phyloP scores from a whole-genome alignment of 2,888 invertebrate genomes.

The Drosophila histrio region DNA sequence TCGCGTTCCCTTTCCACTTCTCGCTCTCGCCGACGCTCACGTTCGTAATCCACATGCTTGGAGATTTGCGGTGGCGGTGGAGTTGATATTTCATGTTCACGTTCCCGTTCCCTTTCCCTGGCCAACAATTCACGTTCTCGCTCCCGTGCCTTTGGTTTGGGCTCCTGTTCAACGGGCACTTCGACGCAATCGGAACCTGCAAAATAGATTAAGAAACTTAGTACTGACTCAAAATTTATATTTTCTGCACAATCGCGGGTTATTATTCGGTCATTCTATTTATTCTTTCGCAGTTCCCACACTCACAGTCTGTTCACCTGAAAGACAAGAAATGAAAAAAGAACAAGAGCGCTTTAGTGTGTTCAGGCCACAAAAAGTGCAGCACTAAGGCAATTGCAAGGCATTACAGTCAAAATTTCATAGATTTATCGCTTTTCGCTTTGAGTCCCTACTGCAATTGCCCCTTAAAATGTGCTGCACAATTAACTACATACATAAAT shows the following conservation, averaged over 20 bases:
- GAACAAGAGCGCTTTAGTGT: slow-evolving; percentile 74
- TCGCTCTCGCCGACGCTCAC: slow-evolving; percentile 55
- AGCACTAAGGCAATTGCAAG: slow-evolving; percentile 65
- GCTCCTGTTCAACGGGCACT: slow-evolving; percentile 79
- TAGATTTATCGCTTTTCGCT: slow-evolving; percentile 65
- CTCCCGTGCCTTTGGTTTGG: neutral
- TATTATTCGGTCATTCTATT: neutral
- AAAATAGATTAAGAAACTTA: slow-evolving; percentile 56
- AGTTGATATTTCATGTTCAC: slow-evolving; percentile 51
- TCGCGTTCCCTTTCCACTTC: slow-evolving; percentile 63
- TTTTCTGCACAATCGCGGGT: slow-evolving; percentile 15
- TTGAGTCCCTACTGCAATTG: slow-evolving; percentile 39
- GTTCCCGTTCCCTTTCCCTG: slow-evolving; percentile 41
- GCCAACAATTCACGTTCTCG: slow-evolving; percentile 14
- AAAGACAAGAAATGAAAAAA: slow-evolving; percentile 62
- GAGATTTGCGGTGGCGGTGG: slow-evolving; percentile 78
- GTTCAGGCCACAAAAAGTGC: slow-evolving; percentile 53
- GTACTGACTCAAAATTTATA: slow-evolving; percentile 11
- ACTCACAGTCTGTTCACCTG: slow-evolving; percentile 59
- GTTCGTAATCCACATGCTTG: slow-evolving; percentile 75
- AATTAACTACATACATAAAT: neutral
- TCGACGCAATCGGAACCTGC: slow-evolving; percentile 84
- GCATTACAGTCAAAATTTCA: slow-evolving; percentile 20
- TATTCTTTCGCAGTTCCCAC: neutral
- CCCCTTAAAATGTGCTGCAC: slow-evolving; percentile 46